Evolutionary conservation across 1,140 invertebrate genomes (phyloP).

Genomic region (Euura lappo): DNA sequence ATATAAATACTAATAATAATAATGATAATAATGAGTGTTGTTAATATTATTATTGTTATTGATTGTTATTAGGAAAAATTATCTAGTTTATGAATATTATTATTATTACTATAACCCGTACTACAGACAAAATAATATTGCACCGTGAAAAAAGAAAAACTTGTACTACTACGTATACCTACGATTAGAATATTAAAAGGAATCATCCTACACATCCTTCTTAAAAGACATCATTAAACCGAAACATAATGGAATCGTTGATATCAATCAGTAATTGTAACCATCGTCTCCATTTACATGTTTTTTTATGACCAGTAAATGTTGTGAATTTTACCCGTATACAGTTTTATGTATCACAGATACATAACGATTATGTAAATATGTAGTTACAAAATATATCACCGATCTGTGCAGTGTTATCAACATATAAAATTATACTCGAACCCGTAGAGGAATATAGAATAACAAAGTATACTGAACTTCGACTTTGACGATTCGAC

Average conservation of each 20-base stretch:
- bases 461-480: background rate
- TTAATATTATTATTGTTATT: conserved; percentile 11
- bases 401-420: conserved; percentile 5
- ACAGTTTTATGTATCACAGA: background rate
- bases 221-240: background rate
- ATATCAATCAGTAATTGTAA: background rate
- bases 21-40: background rate
- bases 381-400: conserved; percentile 5
- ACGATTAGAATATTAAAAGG: background rate
- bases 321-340: conserved; percentile 9
- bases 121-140: background rate
- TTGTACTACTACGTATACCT: background rate
- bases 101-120: background rate
- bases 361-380: conserved; percentile 14
- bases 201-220: background rate
- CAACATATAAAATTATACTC: conserved; percentile 10
- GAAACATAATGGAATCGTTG: background rate
- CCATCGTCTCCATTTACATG: background rate
- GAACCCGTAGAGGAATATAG: background rate
- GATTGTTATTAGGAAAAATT: conserved; percentile 13
- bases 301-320: background rate
- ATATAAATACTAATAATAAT: no score
- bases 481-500: background rate
- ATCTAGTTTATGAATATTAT: conserved; percentile 2
- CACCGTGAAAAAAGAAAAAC: background rate